These are phyloP conservation scores for Megaptera novaeangliae DNA, from an alignment of 2,113 vertebrate species.

Conservation along the genomic window DNA sequence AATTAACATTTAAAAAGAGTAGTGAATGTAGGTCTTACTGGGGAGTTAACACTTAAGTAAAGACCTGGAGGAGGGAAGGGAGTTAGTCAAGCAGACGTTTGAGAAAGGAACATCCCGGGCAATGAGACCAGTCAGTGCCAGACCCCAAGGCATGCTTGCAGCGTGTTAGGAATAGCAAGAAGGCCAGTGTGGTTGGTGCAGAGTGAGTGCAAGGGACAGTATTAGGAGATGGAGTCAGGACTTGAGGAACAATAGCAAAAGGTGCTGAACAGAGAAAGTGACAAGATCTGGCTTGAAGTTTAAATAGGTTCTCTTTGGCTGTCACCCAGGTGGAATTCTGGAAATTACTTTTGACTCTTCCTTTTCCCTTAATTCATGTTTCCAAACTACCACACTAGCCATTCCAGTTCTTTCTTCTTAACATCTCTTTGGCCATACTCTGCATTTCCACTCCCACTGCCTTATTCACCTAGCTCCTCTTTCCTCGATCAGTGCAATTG, in stretches of 20 bases:
- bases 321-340: not conserved
- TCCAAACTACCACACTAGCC: not conserved
- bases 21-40: not conserved
- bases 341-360: not conserved
- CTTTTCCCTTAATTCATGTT: not conserved
- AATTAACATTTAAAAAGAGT: not conserved
- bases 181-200: not conserved
- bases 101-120: not conserved
- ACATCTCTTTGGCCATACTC: not conserved
- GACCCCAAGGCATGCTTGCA: not conserved
- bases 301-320: not conserved
- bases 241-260: not conserved
- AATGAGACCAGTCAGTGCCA: not conserved
- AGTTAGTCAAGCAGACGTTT: not conserved
- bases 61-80: not conserved
- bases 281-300: not conserved
- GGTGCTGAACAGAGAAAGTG: not conserved
- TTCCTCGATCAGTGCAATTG: not conserved
- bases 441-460: rapidly evolving
- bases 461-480: not conserved
- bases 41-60: not conserved
- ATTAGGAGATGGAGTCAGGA: not conserved
- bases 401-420: too few species aligned
- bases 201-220: not conserved
- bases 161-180: not conserved